Base-by-base conservation (phyloP, 2,797 vertebrate species). In the Glossophaga mutica region DNA sequence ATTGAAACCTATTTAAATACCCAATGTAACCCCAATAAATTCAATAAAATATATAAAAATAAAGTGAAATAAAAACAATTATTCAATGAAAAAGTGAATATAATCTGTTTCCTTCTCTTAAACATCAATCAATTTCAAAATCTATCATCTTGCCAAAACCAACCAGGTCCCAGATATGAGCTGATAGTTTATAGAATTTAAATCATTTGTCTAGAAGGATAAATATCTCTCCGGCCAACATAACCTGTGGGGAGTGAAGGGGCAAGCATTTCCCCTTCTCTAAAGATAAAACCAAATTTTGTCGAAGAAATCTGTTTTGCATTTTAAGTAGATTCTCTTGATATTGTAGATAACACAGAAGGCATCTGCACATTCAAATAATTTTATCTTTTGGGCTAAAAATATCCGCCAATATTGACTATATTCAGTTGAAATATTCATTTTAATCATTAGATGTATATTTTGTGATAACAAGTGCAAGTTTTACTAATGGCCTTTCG, bases 361-460 rank as follows among this genome's bases (percentile, higher is more conserved):
- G 9, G 1, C 16, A 83, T 50, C 5, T 85, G 76, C 6, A 39
- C 18, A 19, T 39, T 73, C 50, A 77, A 70, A 14, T 55, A 9
- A 77, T 65, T 93, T 88, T 57, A 7, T 71, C 42, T 94, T 79
- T 57, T 82, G 16, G 55, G 44, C 19, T 76, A 79, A 79, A 76
- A 57, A 46, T 68, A 5, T 79, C 91, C 89, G 6, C 22, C 24
- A 76, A 22, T 62, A 50, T 76, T 81, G 85, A 90, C 34, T 83
- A 21, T 26, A 74, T 94, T 89, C 26, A 59, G 34, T 15, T 29
- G 34, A 9, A 8, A 87, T 5, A 81, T 92, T 83, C n/a, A 10
- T 89, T 88, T 26, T 91, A 84, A 73, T 71, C 48, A 79, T 83
- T 91, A 55, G 22, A 59, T 82, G 88, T 91, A 22, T 77, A 89